Conservation (phyloP, 2,113 vertebrate species). For the Circaetus cinerascens region DNA sequence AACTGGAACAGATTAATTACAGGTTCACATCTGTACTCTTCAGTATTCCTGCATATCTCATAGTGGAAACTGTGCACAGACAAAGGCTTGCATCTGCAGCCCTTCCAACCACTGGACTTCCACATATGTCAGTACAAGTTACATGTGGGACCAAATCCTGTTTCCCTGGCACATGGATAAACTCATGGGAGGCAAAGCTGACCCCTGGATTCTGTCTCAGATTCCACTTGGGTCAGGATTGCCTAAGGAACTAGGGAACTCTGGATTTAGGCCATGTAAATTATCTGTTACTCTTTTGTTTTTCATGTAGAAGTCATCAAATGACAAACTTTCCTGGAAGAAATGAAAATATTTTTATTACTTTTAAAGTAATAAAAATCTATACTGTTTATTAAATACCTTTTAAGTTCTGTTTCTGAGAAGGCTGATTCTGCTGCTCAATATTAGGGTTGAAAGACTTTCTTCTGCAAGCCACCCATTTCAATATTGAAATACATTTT, state of each 20-base stretch:
- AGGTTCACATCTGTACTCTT: not conserved
- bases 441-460: not conserved
- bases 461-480: not conserved
- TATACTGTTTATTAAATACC: not conserved
- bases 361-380: not conserved
- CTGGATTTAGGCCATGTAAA: not conserved
- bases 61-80: not conserved
- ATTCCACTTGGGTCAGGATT: not conserved
- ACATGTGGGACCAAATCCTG: not conserved
- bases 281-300: slow-evolving; percentile 6
- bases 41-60: not conserved
- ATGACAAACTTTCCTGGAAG: not conserved
- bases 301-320: not conserved
- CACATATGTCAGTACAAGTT: not conserved
- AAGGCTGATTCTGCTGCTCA: not conserved
- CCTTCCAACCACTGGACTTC: not conserved
- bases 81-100: not conserved
- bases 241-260: not conserved
- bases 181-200: not conserved
- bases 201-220: not conserved
- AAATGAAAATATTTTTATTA: not conserved
- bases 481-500: not conserved
- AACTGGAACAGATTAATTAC: not conserved
- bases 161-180: not conserved
- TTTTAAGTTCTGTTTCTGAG: not conserved